Conservation (phyloP, 2,113 vertebrate species). For the Callocephalon fimbriatum region DNA sequence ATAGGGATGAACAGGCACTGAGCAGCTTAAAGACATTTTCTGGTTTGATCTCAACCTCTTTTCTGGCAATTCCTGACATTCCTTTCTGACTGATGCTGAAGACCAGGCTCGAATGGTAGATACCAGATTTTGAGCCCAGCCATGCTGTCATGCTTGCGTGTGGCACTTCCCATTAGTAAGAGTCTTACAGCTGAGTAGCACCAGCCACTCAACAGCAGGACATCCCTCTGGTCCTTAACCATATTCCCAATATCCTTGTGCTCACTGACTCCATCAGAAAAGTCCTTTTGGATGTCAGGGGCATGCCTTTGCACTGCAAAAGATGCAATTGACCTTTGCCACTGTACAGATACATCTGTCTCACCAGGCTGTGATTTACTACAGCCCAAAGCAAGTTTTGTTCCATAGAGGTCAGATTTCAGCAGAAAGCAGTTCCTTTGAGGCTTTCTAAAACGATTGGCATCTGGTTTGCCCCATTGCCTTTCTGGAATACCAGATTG, state of each 20-base stretch:
- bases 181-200: not conserved
- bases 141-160: not conserved
- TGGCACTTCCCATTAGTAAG: not conserved
- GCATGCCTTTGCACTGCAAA: not conserved
- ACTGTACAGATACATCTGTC: accelerated
- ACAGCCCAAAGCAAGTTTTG: not conserved
- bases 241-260: not conserved
- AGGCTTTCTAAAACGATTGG: not conserved
- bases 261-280: not conserved
- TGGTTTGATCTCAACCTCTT: not conserved
- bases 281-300: not conserved
- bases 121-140: not conserved
- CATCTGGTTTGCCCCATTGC: not conserved
- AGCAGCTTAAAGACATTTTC: not conserved
- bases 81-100: not conserved
- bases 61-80: not conserved
- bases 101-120: accelerated
- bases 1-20: not conserved
- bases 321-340: not conserved
- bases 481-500: not conserved
- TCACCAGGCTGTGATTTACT: not conserved
- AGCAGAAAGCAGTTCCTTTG: not conserved
- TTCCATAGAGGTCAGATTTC: not conserved
- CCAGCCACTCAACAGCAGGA: not conserved
- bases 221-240: not conserved